A percentile compares a stretch with the other conserved stretches of the same genome.
Evolutionary conservation across 2,888 invertebrate species (phyloP).

Genomic region (Andrena bucephala): DNA sequence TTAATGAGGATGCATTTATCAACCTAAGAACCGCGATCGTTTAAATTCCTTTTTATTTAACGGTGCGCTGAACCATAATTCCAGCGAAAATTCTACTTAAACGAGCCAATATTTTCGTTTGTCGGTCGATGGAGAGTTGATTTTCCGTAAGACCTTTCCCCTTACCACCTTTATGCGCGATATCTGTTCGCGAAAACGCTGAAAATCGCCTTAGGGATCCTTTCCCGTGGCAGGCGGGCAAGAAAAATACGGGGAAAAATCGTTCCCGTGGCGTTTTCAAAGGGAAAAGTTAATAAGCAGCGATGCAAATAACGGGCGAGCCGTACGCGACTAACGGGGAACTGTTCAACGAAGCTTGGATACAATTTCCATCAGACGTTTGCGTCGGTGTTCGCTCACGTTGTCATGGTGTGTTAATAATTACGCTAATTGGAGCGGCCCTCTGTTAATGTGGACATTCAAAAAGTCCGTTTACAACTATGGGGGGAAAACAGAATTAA

Average conservation of each 20-base stretch:
- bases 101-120: slow-evolving; percentile 53
- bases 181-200: slow-evolving; percentile 17
- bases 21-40: background rate
- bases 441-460: background rate
- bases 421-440: slow-evolving; percentile 25
- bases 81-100: slow-evolving; percentile 38
- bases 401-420: slow-evolving; percentile 24
- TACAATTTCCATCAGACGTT: background rate
- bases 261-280: slow-evolving; percentile 13
- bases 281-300: slow-evolving; percentile 39
- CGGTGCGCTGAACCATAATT: background rate
- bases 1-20: background rate
- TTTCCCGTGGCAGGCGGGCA: no score
- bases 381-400: background rate
- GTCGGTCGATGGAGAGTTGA: slow-evolving; percentile 25
- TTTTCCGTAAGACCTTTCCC: slow-evolving; percentile 23
- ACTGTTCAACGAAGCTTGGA: background rate
- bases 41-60: slow-evolving; percentile 4
- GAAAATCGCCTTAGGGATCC: slow-evolving; percentile 36
- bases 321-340: background rate
- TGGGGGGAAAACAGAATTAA: background rate
- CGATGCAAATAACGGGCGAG: slow-evolving; percentile 29
- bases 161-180: slow-evolving; percentile 22
- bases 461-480: background rate
- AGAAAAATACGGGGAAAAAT: slow-evolving; percentile 21